Evolutionary conservation across 1,140 invertebrate species (phyloP), one percentile per base, ranked within the genome.

Genomic region (Saccostrea glomerata): DNA sequence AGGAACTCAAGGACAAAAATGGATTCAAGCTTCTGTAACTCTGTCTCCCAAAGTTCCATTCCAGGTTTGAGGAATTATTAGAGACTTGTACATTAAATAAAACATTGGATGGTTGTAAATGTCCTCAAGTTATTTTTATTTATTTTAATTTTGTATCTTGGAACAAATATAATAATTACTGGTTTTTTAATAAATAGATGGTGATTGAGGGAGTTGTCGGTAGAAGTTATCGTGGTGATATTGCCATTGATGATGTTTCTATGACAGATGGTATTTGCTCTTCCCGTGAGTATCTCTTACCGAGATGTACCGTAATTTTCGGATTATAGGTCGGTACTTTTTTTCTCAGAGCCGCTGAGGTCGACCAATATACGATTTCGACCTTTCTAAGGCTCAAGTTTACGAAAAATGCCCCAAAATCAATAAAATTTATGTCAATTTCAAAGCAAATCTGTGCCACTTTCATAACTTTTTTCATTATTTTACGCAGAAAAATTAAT

Each of bases 1-100:
- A 17, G 92, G 92, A 30, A 92, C 92, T n/a, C 93, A 94, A 84
- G 94, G 94, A 25, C 86, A 92, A 36, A 47, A 85, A 36, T 95
- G 94, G 94, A 90, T 89, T 82, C 89, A 92, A 56, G 94, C 92
- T 12, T 85, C 87, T 20, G 84, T 94, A 36, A 84, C 91, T 55
- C 83, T 93, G 13, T 89, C 86, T 20, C 84, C 92, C 5, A 55
- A 85, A 73, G 87, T 89, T 20, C 87, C 87, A 47, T 92, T 84
- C 55, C 89, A 92, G 88, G 91, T 92, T 56, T 23, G 89, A 85
- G 56, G 11, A 84, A 6, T 9, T 30, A 13, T 56, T 2, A 84
- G 47, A 55, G 23, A 63, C 13, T 63, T n/a, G n/a, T 20, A 20
- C 58, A 7, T 63, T 17, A n/a, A 63, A 20, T 20, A 63, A 20